Evolutionary conservation across 2,797 vertebrate species (phyloP).

Genomic region (Semotilus atromaculatus): DNA sequence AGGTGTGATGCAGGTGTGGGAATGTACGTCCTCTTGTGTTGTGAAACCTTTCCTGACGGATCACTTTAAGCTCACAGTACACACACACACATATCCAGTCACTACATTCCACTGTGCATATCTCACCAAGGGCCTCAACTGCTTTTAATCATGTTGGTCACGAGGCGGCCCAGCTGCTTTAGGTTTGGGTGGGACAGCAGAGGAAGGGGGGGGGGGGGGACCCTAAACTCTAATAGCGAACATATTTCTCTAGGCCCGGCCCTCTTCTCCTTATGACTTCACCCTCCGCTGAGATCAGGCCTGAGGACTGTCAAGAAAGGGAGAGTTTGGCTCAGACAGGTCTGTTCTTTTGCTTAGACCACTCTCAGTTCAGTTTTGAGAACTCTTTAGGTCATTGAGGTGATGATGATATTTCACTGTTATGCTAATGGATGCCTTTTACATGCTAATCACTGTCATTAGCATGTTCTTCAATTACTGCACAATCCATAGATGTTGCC

Average conservation of each 20-base stretch:
- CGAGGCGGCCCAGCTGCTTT: slow-evolving; percentile 80
- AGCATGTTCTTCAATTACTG: not conserved
- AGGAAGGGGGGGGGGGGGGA: slow-evolving; percentile 51
- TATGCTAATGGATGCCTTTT: not conserved
- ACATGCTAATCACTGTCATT: slow-evolving; percentile 1
- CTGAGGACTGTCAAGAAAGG: slow-evolving; percentile 30
- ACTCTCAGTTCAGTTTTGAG: not conserved
- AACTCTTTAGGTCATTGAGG: slow-evolving; percentile 8
- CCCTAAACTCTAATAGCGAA: slow-evolving; percentile 72
- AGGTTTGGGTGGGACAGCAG: slow-evolving; percentile 74
- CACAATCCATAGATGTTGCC: not conserved
- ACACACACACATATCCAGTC: slow-evolving; percentile 63
- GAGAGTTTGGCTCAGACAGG: slow-evolving; percentile 14
- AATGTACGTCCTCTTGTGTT: not conserved
- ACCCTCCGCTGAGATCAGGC: slow-evolving; percentile 53
- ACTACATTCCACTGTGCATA: slow-evolving; percentile 77
- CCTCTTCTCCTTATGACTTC: slow-evolving; percentile 70
- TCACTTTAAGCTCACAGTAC: slow-evolving; percentile 24
- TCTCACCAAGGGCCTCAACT: slow-evolving; percentile 77
- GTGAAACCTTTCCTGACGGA: slow-evolving; percentile 15
- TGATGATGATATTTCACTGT: not conserved
- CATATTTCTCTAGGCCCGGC: slow-evolving; percentile 74
- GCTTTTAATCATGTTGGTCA: slow-evolving; percentile 83
- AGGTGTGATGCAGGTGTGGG: slow-evolving; percentile 40
- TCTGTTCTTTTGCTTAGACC: slow-evolving; percentile 21